phyloP scores from a whole-genome alignment of 2,888 invertebrate species.

The Drosophila cognata region DNA sequence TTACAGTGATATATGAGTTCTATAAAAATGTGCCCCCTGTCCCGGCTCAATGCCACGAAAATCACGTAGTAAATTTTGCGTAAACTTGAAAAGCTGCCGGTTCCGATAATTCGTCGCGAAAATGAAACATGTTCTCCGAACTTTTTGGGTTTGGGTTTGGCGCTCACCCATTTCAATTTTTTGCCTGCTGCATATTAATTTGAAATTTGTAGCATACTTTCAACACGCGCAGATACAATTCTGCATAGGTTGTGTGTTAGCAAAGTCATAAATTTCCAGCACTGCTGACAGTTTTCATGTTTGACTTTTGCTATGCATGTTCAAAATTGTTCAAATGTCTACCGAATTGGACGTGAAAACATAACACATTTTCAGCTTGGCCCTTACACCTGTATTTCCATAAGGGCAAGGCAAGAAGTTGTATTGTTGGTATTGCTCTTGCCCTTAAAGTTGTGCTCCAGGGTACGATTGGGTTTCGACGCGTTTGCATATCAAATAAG shows the following conservation, averaged over 20 bases:
- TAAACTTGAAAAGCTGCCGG: slow-evolving; percentile 65
- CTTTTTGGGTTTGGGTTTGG: slow-evolving; percentile 18
- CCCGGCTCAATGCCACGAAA: slow-evolving; percentile 37
- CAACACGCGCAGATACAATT: slow-evolving; percentile 29
- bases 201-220: slow-evolving; percentile 78
- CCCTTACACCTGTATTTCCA: slow-evolving; percentile 25
- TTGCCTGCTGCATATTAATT: slow-evolving; percentile 70
- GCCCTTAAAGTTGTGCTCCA: slow-evolving; percentile 11
- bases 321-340: slow-evolving; percentile 55
- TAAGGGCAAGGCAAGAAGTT: not conserved
- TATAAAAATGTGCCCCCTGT: slow-evolving; percentile 29
- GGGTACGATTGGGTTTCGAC: slow-evolving; percentile 24
- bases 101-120: slow-evolving; percentile 72
- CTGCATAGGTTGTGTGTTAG: slow-evolving; percentile 66
- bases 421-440: slow-evolving; percentile 13
- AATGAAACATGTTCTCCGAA: slow-evolving; percentile 56
- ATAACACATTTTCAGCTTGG: slow-evolving; percentile 11
- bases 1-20: slow-evolving; percentile 68
- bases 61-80: slow-evolving; percentile 73
- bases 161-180: slow-evolving; percentile 59
- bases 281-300: slow-evolving; percentile 78
- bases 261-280: slow-evolving; percentile 72
- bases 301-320: slow-evolving; percentile 77
- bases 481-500: slow-evolving; percentile 40
- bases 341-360: slow-evolving; percentile 20